phyloP scores from a whole-genome alignment of 2,797 vertebrate genomes.

The Tenualosa thibaudeaui region DNA sequence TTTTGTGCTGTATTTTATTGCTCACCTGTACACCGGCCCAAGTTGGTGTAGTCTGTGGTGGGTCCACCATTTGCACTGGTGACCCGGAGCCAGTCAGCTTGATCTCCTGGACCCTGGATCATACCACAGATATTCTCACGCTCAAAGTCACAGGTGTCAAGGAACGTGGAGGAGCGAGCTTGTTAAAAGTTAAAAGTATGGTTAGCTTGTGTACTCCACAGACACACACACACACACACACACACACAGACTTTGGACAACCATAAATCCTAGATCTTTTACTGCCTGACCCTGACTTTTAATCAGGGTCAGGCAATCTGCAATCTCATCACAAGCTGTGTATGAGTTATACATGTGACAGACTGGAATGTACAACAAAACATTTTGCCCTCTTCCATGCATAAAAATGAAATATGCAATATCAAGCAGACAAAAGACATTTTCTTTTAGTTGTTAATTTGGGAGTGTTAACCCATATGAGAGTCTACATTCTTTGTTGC shows the following conservation, averaged over 20 bases:
- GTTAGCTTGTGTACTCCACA: not conserved
- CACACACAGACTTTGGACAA: conserved; percentile 5
- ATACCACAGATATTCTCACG: conserved; percentile 86
- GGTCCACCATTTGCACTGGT: conserved; percentile 68
- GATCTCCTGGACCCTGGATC: conserved; percentile 77
- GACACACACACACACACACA: not conserved
- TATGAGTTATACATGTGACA: not conserved
- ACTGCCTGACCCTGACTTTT: not conserved
- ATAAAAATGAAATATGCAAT: not conserved
- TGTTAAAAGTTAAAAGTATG: not conserved
- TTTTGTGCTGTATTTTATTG: not conserved
- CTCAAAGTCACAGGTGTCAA: conserved; percentile 89
- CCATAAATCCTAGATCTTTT: not conserved
- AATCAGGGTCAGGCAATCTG: not conserved
- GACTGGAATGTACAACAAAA: not conserved
- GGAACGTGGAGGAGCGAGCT: conserved; percentile 76
- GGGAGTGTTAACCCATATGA: not conserved
- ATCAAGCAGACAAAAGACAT: not conserved
- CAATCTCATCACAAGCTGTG: not conserved
- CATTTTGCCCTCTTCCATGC: not conserved
- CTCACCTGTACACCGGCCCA: conserved; percentile 82
- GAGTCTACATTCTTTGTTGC: not conserved
- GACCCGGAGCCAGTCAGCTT: conserved; percentile 72
- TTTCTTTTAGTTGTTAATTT: too few species aligned
- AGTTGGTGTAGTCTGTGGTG: conserved; percentile 75